Conservation (phyloP, 2,113 vertebrate species). For the Cettia cetti region DNA sequence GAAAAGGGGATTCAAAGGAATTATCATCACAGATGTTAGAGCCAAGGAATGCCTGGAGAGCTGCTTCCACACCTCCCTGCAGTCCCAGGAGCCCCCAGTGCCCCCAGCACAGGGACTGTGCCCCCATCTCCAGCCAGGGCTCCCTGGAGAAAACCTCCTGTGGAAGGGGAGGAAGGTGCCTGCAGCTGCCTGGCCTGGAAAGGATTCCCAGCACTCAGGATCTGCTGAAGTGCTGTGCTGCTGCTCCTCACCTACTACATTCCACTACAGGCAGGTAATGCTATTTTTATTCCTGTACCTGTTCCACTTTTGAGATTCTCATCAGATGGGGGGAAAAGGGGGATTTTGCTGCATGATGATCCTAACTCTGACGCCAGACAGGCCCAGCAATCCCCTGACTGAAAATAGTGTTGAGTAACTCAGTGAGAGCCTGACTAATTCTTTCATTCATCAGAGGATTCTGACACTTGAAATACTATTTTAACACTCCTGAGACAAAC, state of each 20-base stretch:
- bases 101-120: neutral
- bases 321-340: neutral
- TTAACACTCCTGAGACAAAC: neutral
- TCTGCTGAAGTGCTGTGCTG: neutral
- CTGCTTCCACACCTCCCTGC: neutral
- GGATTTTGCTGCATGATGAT: neutral
- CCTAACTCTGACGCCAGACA: neutral
- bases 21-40: accelerated
- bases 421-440: neutral
- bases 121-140: neutral
- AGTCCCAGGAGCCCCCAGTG: accelerated
- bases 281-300: neutral
- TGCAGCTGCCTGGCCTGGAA: neutral
- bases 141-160: accelerated
- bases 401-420: neutral
- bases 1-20: neutral
- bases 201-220: neutral
- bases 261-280: neutral
- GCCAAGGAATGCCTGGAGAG: neutral
- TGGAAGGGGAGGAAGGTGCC: neutral
- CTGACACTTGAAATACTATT: neutral
- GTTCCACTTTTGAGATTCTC: neutral
- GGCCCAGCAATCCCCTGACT: neutral
- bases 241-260: neutral
- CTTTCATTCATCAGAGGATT: neutral